A percentile compares a stretch with the other conserved stretches of the same genome.
phyloP scores from a whole-genome alignment of 2,797 vertebrate species.

The Gymnoscopelus braueri region DNA sequence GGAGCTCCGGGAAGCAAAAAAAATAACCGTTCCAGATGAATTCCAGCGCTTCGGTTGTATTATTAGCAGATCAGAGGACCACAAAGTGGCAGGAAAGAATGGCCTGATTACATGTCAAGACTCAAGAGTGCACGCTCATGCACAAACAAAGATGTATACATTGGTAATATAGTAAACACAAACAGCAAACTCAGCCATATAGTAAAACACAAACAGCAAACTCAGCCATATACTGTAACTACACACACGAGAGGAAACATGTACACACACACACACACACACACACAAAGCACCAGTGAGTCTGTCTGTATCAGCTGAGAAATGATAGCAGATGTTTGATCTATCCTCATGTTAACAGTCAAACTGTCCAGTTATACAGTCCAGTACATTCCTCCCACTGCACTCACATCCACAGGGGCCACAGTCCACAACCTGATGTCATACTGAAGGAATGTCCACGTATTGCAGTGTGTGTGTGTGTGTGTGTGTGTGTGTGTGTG shows the following conservation, averaged over 20 bases:
- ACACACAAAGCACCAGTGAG: constrained; percentile 48
- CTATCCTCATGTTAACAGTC: constrained; percentile 55
- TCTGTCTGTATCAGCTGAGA: constrained; percentile 57
- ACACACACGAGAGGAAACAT: constrained; percentile 11
- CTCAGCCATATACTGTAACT: background rate
- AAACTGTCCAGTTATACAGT: constrained; percentile 47
- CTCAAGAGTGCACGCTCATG: constrained; percentile 14
- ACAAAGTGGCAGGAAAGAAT: background rate
- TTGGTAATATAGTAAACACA: constrained; percentile 1
- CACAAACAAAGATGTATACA: no score
- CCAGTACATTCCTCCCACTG: constrained; percentile 58
- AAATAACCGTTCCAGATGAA: background rate
- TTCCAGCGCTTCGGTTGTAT: background rate
- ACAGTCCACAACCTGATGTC: constrained; percentile 56
- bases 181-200: background rate
- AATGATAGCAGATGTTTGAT: constrained; percentile 73
- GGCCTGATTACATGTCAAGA: constrained; percentile 46
- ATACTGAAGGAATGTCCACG: constrained; percentile 57
- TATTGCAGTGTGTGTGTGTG: constrained; percentile 10
- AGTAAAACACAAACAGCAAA: constrained; percentile 6
- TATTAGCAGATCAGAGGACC: constrained; percentile 19
- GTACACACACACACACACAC: constrained; percentile 26
- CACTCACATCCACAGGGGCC: constrained; percentile 16
- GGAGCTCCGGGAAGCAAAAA: background rate
- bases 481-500: constrained; percentile 13